Conservation (phyloP, 2,797 vertebrate genomes). For the Cossypha caffra region DNA sequence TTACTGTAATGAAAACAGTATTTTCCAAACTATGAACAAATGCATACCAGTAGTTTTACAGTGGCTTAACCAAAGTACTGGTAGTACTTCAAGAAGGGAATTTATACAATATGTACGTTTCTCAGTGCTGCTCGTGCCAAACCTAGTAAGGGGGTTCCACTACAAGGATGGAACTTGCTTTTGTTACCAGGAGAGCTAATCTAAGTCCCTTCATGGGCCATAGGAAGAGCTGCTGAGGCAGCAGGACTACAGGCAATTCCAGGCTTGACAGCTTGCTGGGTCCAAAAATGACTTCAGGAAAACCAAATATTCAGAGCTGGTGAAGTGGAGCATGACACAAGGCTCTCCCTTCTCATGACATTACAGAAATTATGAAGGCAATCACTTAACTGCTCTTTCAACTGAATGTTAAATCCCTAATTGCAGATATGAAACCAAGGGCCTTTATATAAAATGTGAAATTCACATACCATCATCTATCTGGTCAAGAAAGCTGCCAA, state of each 20-base stretch:
- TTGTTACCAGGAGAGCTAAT: background rate
- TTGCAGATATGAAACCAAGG: slow-evolving; percentile 8
- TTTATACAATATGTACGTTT: background rate
- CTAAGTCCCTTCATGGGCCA: background rate
- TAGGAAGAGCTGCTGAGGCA: background rate
- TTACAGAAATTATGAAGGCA: background rate
- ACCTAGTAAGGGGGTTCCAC: background rate
- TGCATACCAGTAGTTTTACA: slow-evolving; percentile 29
- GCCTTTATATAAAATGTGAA: background rate
- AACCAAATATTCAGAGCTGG: background rate
- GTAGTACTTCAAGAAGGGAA: slow-evolving; percentile 19
- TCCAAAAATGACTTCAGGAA: background rate
- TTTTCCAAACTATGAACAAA: slow-evolving; percentile 63
- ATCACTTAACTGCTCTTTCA: background rate
- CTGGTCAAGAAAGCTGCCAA: slow-evolving; percentile 30
- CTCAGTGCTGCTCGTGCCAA: background rate
- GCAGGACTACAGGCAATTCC: background rate
- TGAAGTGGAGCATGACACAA: background rate
- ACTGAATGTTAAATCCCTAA: background rate
- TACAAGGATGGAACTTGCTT: background rate
- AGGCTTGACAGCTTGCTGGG: background rate
- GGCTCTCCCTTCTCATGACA: background rate
- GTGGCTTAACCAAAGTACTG: slow-evolving; percentile 31
- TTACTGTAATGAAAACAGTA: slow-evolving; percentile 71
- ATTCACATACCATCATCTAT: slow-evolving; percentile 2